A percentile compares a stretch with the other conserved stretches of the same genome.
These are phyloP conservation scores for Drosophila rellima DNA, from an alignment of 2,888 invertebrate genomes.

Conservation along the genomic window DNA sequence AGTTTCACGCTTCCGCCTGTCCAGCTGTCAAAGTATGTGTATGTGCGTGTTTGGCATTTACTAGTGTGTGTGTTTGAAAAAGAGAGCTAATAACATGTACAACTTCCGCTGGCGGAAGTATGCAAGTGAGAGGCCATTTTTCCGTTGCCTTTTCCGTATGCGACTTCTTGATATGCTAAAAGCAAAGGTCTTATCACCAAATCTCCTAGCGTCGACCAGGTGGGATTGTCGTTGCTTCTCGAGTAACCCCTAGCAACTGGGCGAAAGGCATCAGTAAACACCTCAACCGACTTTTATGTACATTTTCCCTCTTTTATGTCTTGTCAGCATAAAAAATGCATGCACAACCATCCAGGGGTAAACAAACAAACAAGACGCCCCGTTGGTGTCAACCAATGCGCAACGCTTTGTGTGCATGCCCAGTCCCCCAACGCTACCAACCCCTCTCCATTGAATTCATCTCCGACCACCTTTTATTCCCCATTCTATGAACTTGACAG, in stretches of 20 bases:
- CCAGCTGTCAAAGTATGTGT: too few species aligned
- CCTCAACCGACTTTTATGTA: constrained; percentile 75
- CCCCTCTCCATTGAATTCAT: constrained; percentile 2
- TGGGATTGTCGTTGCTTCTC: constrained; percentile 12
- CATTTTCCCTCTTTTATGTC: constrained; percentile 71
- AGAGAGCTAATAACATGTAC: constrained; percentile 71
- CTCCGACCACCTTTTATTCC: neutral
- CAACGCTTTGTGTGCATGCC: constrained; percentile 32
- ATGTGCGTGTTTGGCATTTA: too few species aligned
- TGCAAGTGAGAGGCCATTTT: constrained; percentile 73
- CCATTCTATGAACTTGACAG: constrained; percentile 52
- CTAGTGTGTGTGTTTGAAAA: constrained; percentile 5
- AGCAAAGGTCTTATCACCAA: constrained; percentile 45
- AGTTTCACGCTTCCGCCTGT: constrained; percentile 67
- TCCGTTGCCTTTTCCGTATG: constrained; percentile 33
- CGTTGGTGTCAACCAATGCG: constrained; percentile 58
- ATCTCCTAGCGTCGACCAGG: constrained; percentile 35
- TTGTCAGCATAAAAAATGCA: constrained; percentile 78
- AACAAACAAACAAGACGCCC: constrained; percentile 68
- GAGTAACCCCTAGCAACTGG: constrained; percentile 49
- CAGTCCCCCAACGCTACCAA: neutral
- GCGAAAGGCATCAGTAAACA: constrained; percentile 76
- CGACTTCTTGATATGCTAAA: constrained; percentile 68
- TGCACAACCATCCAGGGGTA: constrained; percentile 64
- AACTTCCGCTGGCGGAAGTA: constrained; percentile 73